These are phyloP conservation scores for Lepeophtheirus nordmannii DNA, from an alignment of 2,888 invertebrate species.

Conservation along the genomic window DNA sequence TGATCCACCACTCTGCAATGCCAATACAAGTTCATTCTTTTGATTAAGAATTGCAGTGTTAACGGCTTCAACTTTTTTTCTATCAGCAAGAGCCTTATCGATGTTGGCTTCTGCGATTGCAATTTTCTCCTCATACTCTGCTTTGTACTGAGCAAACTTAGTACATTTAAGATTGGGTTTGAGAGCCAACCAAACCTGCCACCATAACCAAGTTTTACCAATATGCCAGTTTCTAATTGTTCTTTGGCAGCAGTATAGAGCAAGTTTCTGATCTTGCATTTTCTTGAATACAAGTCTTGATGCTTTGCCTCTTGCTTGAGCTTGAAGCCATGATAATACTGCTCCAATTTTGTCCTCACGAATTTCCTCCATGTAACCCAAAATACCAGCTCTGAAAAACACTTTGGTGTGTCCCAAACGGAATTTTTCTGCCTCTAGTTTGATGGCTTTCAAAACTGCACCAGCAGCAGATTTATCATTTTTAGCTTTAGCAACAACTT, in stretches of 20 bases:
- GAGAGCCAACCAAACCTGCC: constrained; percentile 98
- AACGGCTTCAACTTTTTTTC: constrained; percentile 87
- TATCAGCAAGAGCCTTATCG: constrained; percentile 83
- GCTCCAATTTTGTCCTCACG: constrained; percentile 97
- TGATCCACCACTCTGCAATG: constrained; percentile 85
- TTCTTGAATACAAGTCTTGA: constrained; percentile 88
- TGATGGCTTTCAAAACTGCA: constrained; percentile 45
- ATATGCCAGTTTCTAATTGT: constrained; percentile 20
- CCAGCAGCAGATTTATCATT: constrained; percentile 43
- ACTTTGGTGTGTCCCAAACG: constrained; percentile 90
- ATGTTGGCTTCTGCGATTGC: constrained; percentile 82
- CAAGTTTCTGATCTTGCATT: constrained; percentile 71
- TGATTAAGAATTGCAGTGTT: constrained; percentile 81
- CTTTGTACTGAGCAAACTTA: constrained; percentile 91
- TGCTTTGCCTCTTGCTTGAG: constrained; percentile 83
- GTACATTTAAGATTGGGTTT: constrained; percentile 97
- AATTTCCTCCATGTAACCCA: constrained; percentile 99
- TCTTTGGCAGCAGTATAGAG: constrained; percentile 20
- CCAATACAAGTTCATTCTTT: constrained; percentile 72
- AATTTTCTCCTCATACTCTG: constrained; percentile 65
- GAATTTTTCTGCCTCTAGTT: constrained; percentile 81
- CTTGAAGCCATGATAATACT: constrained; percentile 95
- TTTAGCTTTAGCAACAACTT: constrained; percentile 52
- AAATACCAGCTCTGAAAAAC: constrained; percentile 99
- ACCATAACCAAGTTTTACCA: constrained; percentile 89